phyloP scores from a whole-genome alignment of 1,140 invertebrate genomes.

The Campoletis sonorensis region DNA sequence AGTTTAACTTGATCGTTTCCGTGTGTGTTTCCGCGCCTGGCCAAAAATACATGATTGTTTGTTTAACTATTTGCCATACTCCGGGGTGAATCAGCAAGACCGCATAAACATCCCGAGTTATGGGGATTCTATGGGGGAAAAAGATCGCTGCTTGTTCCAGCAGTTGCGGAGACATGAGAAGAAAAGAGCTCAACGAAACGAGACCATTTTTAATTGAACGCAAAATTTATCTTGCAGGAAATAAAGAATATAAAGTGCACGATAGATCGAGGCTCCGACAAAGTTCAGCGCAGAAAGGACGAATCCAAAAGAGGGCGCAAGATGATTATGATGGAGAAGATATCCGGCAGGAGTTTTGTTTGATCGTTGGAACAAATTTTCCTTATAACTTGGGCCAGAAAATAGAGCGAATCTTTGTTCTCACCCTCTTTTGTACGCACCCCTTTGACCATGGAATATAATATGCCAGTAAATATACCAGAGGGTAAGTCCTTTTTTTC shows the following conservation, averaged over 20 bases:
- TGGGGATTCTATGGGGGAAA: no score
- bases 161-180: no score
- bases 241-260: not conserved
- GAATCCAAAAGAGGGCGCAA: not conserved
- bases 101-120: no score
- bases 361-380: slow-evolving; percentile 39
- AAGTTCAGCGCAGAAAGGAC: not conserved
- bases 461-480: not conserved
- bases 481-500: not conserved
- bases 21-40: not conserved
- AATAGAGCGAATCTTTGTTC: slow-evolving; percentile 8
- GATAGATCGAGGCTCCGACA: not conserved
- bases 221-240: no score
- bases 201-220: no score
- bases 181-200: no score
- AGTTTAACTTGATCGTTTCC: not conserved
- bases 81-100: not conserved
- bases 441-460: not conserved
- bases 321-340: not conserved
- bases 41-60: not conserved
- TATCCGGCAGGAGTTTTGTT: not conserved
- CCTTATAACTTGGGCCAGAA: slow-evolving; percentile 8
- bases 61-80: not conserved
- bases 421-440: not conserved
- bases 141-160: no score